Evolutionary conservation across 2,113 vertebrate species (phyloP), one percentile per base, ranked within the genome.

Genomic region (Neogobius melanostomus): DNA sequence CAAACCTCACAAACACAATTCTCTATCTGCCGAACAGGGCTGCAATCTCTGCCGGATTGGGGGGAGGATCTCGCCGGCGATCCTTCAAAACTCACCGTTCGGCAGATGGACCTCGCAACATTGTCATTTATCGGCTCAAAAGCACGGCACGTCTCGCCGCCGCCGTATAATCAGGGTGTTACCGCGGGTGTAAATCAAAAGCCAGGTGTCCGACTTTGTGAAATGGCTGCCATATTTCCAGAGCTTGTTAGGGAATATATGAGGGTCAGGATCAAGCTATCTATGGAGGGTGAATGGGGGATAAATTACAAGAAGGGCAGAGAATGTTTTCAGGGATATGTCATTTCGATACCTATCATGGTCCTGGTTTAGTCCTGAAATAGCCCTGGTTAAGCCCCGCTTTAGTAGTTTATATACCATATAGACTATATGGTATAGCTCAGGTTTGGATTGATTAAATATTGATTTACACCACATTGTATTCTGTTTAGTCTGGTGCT

Each of bases 181-280:
- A 80, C 84, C 72, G 16, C 4, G 70, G 64, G 85, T 74, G 82
- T 89, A 84, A 85, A 88, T 88, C 89, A 91, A 84, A 47, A 84
- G 71, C 66, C 77, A 76, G 16, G 70, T 64, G 64, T 72, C 85
- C 77, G 84, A 88, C 84, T 88, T 88, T 86, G 88, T 71, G 66
- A 86, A 89, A 91, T 80, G 88, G 74, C 48, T 44, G 65, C 4
- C 79, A 61, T 64, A 48, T 68, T 87, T 86, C 80, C 71, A 72
- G 65, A 88, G 75, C 74, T 83, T 79, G 77, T 79, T 66, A 17
- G 59, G 70, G 82, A 77, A 90, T 83, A 80, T 83, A 87, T 71
- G 81, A 72, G 77, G 76, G 44, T 68, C 28, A n/a, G 79, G 71
- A 84, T 74, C 68, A 43, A 45, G 69, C 83, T 49, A 80, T 84